phyloP scores from a whole-genome alignment of 2,797 vertebrate species.

The Gila robusta region DNA sequence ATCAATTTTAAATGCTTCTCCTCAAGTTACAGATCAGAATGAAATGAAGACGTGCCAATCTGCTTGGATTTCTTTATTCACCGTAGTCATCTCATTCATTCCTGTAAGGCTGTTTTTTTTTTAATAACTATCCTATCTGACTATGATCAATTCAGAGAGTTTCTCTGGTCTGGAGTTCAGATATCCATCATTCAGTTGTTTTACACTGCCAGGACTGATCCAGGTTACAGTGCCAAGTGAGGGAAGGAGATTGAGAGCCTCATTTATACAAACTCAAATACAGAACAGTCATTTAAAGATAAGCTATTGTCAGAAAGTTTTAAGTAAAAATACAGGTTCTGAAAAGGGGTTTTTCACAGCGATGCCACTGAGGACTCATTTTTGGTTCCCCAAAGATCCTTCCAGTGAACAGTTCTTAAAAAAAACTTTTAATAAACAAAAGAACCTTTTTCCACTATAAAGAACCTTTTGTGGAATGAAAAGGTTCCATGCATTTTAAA shows the following conservation, averaged over 20 bases:
- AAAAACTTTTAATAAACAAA: background rate
- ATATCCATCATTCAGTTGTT: slow-evolving; percentile 6
- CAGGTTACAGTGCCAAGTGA: slow-evolving; percentile 25
- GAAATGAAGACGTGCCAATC: slow-evolving; percentile 29
- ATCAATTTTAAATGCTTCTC: slow-evolving; percentile 12
- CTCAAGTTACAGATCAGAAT: slow-evolving; percentile 17
- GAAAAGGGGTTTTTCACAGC: background rate
- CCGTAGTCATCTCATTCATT: slow-evolving; percentile 11
- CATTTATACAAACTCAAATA: slow-evolving; percentile 4
- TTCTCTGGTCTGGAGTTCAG: slow-evolving; percentile 29
- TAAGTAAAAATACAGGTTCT: too few relatives aligned
- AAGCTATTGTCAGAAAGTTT: background rate
- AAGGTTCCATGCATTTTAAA: background rate
- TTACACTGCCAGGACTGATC: slow-evolving; percentile 2
- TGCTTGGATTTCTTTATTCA: slow-evolving; percentile 8
- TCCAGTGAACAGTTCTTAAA: too few relatives aligned
- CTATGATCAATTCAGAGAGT: slow-evolving; percentile 12
- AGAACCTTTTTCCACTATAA: background rate
- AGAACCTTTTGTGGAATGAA: background rate
- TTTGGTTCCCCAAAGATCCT: background rate
- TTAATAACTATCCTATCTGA: slow-evolving; percentile 10
- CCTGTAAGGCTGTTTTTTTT: slow-evolving; percentile 4
- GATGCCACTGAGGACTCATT: background rate
- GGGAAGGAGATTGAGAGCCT: background rate
- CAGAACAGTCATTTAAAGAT: background rate